A percentile compares a stretch with the other conserved stretches of the same genome.
phyloP scores from a whole-genome alignment of 2,113 vertebrate species.

The Crypturellus undulatus region DNA sequence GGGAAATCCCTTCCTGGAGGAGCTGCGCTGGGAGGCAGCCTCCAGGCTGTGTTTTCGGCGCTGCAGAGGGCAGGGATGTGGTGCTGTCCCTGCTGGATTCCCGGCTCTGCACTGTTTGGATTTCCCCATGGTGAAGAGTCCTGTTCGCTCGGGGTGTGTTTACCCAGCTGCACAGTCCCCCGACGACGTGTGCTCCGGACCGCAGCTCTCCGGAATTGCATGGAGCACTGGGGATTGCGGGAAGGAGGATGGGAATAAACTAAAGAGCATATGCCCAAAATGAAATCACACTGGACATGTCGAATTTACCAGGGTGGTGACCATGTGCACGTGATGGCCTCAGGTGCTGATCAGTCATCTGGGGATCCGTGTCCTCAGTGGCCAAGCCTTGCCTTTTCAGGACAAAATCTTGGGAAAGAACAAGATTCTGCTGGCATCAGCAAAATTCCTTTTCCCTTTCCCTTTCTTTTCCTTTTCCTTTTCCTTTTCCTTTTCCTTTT shows the following conservation, averaged over 20 bases:
- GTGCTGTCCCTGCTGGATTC: not conserved
- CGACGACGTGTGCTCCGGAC: not conserved
- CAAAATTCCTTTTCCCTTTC: not conserved
- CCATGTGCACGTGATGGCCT: accelerated
- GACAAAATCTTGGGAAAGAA: not conserved
- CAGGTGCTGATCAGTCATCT: not conserved
- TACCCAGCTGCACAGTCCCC: conserved; percentile 60
- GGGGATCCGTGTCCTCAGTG: not conserved
- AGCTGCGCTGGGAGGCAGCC: not conserved
- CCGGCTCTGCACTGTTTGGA: conserved; percentile 23
- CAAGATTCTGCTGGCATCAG: not conserved
- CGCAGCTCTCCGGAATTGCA: not conserved
- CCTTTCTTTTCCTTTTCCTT: too few species aligned
- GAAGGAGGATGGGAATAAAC: not conserved
- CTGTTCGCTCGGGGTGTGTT: conserved; percentile 43
- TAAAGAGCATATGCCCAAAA: not conserved
- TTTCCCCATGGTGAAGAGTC: conserved; percentile 56
- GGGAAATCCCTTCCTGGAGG: not conserved
- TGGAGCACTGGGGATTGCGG: not conserved
- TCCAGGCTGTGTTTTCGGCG: conserved; percentile 17
- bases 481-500: too few species aligned
- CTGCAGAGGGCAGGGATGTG: not conserved
- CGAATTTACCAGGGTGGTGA: not conserved
- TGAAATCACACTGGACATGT: not conserved
- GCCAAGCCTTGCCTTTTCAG: not conserved